phyloP scores from a whole-genome alignment of 2,113 vertebrate species.

The Ictidomys tridecemlineatus region DNA sequence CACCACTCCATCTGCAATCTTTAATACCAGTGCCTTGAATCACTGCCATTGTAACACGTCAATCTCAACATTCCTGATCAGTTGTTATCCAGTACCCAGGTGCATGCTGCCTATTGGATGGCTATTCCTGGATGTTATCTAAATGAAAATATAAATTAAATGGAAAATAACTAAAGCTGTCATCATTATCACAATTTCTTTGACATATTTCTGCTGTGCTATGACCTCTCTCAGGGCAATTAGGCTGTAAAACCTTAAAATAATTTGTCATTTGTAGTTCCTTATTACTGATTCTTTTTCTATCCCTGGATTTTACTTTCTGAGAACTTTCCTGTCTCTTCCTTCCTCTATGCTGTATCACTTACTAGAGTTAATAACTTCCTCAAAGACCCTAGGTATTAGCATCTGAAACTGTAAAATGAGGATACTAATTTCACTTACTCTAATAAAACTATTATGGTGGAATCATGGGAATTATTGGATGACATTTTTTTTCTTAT shows the following conservation, averaged over 20 bases:
- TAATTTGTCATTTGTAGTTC: neutral
- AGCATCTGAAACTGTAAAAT: neutral
- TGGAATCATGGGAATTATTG: neutral
- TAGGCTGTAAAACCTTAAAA: neutral
- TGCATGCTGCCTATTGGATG: neutral
- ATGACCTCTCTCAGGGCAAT: neutral
- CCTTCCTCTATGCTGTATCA: neutral
- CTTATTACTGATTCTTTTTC: slow-evolving; percentile 14
- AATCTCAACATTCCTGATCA: neutral
- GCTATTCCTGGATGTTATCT: neutral
- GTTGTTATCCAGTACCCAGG: neutral
- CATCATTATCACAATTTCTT: neutral
- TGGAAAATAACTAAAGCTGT: neutral
- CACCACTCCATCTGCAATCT: neutral
- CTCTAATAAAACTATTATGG: neutral
- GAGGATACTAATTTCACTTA: neutral
- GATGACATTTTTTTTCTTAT: neutral
- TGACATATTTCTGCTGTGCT: neutral
- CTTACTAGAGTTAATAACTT: neutral
- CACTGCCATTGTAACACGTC: neutral
- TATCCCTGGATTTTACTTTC: neutral
- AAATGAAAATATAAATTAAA: neutral
- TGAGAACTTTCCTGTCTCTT: neutral
- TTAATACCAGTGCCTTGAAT: neutral
- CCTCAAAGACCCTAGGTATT: neutral